Base-by-base conservation (phyloP, 2,113 vertebrate species). In the Scomber scombrus region DNA sequence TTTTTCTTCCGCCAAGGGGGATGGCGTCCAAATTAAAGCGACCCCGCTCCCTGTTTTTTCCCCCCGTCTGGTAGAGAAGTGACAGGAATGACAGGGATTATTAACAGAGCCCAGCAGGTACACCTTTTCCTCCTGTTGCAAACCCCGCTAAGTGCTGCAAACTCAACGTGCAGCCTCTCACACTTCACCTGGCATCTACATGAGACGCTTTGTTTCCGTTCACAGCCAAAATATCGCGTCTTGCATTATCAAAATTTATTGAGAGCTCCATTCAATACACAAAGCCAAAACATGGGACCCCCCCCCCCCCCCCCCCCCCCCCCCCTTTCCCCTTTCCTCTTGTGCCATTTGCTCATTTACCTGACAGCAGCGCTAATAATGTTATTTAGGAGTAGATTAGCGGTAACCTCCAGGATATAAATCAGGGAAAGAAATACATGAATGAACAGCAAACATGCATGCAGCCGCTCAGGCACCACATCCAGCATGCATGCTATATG, bases 1-100 rank as follows among this genome's bases (percentile, higher is more conserved):
- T 94, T 95, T 95, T 95, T 93, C 92, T 90, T 92, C 89, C 93
- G 82, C 89, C 89, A 81, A 91, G 84, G 75, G 84, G 92, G 90
- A 80, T 84, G 91, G 92, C 91, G 92, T 92, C 92, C 85, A 87
- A 93, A 85, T 86, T 81, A 89, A 88, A 91, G 91, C 92, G 90
- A 90, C 89, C 91, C 91, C 81, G 90, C 91, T 92, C 91, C 91
- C 74, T 70, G 85, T 86, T 89, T 64, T 79, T 74, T 26, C 23
- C 23, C 78, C 62, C 34, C 7, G 81, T 73, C 61, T 87, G 81
- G 49, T 21, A 64, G 75, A 78, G 54, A 62, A 73, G 81, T 82
- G 80, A 90, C 87, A 88, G 85, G 61, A 49, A 40, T 26, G 71
- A 74, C 67, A 21, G 70, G 49, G 65, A 15, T 86, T 26, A 58